Base-by-base conservation (phyloP, 2,888 invertebrate species). In the Chymomyza amoena region DNA sequence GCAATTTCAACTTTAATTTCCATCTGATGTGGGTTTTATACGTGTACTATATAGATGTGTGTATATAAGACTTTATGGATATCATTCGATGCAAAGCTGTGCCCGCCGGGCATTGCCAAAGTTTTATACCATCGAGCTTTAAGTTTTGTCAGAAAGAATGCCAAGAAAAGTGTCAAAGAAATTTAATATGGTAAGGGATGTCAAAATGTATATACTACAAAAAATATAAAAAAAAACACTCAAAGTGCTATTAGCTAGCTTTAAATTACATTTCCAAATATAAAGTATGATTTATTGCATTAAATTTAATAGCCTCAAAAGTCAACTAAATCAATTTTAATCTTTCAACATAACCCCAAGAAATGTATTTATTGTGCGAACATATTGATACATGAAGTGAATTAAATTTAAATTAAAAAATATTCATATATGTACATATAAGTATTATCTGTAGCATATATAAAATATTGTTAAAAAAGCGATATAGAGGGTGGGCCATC, bases 1-100 rank as follows among this genome's bases (percentile, higher is more conserved):
- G 62, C 69, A 73, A 68, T 66, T 60, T 59, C 39, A 16, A 64
- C 71, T 76, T 75, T 77, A 75, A 83, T 78, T 85, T 77, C 63
- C 69, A 79, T 68, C 50, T 15, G 52, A 63, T 68, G 57, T 63
- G 36, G 9, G 39, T 45, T 45, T 45, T 13, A 6, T 13, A 13
- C 13, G 32, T 7, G 32, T 9, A 32, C 6, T 28, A 28, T 28
- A 28, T 28, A 28, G 6, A 32, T 32, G 7, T 32, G 9, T 32
- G 9, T 32, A 45, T 45, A 45, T 10, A 7, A 7, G 6, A 32
- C 4, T 45, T 10, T 45, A 45, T 45, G 13, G 10, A 13, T 45
- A 45, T 10, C 13, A 45, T 45, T 45, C 13, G 13, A 7, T 45
- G 39, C 13, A 13, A 45, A 45, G 39, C 13, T 45, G 39, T 45